Evolutionary conservation across 2,888 invertebrate genomes (phyloP), one percentile per base, ranked within the genome.

Genomic region (Steinernema scapterisci): DNA sequence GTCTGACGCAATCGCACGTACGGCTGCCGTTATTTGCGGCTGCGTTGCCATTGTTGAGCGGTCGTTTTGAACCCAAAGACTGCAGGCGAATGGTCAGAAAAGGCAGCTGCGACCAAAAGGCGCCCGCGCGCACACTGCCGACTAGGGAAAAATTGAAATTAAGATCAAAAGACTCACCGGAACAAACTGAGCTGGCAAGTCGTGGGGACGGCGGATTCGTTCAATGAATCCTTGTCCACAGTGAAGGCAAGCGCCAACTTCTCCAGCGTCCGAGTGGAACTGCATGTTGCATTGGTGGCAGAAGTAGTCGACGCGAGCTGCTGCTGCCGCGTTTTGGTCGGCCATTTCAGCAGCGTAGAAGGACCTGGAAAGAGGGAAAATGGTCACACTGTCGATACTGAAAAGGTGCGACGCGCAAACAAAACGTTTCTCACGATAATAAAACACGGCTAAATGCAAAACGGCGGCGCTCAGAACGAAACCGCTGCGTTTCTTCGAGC

Each of bases 211-310:
- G 9, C 27, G 63, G 27, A 63, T 63, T 6, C 27, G 63, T 27
- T 63, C 63, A n/a, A 63, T 63, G n/a, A 63, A 63, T 63, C 63
- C 63, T 21, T 31, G 31, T 16, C 31, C 31, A 63, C 63, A 63
- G 16, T 25, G 6, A 3, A 31, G 9, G 38, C 63, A 63, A 16
- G 21, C 63, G 9, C 11, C 25, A 6, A 63, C 63, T 13, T 6
- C 27, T 1, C 31, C 63, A n/a, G 1, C n/a, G n/a, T n/a, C 27
- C 2, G 63, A 25, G 27, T 63, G 63, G 63, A 63, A 63, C 31
- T 63, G 63, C 63, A 25, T 38, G 13, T 38, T 25, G 19, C 63
- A 63, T 16, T 16, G 63, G 19, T 63, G 63, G 31, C 63, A 63
- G 31, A n/a, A 63, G 63, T 63, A 63, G 38, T 63, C 63, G 1